Evolutionary conservation across 2,888 invertebrate genomes (phyloP).

Genomic region (Mythimna lalbum): DNA sequence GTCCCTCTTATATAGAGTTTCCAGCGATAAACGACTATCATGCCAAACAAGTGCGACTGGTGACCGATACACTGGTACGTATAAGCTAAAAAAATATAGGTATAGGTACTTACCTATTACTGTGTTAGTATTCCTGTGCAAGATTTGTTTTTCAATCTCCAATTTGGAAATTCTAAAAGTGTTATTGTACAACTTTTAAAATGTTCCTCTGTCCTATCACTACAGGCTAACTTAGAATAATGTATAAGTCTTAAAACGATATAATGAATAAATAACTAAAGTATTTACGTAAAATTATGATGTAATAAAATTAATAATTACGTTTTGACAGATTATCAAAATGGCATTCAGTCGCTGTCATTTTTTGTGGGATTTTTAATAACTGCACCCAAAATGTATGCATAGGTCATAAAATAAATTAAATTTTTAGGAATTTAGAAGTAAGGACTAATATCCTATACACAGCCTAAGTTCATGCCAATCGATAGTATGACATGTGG

Average conservation of each 20-base stretch:
- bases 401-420: neutral
- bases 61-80: constrained; percentile 51
- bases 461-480: too few species aligned
- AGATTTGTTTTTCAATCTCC: constrained; percentile 2
- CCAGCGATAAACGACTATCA: constrained; percentile 81
- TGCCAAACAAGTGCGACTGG: constrained; percentile 73
- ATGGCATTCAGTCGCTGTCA: neutral
- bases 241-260: too few species aligned
- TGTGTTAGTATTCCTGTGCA: neutral
- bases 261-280: too few species aligned
- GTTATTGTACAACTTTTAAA: too few species aligned
- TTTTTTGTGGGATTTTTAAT: neutral
- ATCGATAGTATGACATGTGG: too few species aligned
- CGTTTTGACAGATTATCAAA: neutral
- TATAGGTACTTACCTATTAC: neutral
- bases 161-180: neutral
- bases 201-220: neutral
- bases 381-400: neutral
- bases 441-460: too few species aligned
- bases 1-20: constrained; percentile 81
- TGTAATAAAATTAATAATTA: too few species aligned
- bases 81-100: constrained; percentile 13
- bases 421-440: neutral
- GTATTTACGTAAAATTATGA: too few species aligned
- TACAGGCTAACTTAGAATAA: neutral